Evolutionary conservation across 2,888 invertebrate species (phyloP), one percentile per base, ranked within the genome.

Genomic region (Dasypolia templi): DNA sequence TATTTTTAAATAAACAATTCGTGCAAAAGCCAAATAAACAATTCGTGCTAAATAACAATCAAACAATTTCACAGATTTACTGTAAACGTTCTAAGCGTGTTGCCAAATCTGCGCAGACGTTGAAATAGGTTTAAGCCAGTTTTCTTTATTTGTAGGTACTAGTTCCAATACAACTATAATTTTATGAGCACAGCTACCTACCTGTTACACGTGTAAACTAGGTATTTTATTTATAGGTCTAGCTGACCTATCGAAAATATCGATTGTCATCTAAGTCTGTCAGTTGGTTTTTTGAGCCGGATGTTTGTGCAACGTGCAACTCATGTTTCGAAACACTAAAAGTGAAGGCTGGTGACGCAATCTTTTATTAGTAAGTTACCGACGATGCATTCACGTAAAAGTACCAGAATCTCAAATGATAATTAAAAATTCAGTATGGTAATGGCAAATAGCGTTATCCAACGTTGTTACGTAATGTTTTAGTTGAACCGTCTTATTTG

Each of bases 251-350:
- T 86, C 86, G 74, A 84, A 89, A 87, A 84, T 86, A 84, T 82
- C 86, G 86, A 87, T 87, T 89, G 89, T 90, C 89, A 90, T 86
- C 85, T 82, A 77, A 65, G 83, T 81, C 84, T 78, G 78, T 81
- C 83, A 81, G 84, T 86, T 87, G 86, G 89, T 90, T 88, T 89
- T 90, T 92, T 84, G 82, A 91, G 90, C 90, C 95, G 95, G 94
- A 95, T 95, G 93, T 95, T 94, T 94, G 91, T 94, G 94, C 92
- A 95, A 94, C 91, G 81, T 93, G 93, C 94, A 94, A 93, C 91
- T 92, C 91, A 92, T 93, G 92, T 95, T 94, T 93, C 94, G 93
- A 93, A 93, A 95, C 90, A 92, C 89, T 91, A 94, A 94, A 95
- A 95, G 95, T 94, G 94, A 95, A 93, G 90, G 95, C 92, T 87